phyloP scores from a whole-genome alignment of 2,797 vertebrate species.

The Benthosema pterotum region DNA sequence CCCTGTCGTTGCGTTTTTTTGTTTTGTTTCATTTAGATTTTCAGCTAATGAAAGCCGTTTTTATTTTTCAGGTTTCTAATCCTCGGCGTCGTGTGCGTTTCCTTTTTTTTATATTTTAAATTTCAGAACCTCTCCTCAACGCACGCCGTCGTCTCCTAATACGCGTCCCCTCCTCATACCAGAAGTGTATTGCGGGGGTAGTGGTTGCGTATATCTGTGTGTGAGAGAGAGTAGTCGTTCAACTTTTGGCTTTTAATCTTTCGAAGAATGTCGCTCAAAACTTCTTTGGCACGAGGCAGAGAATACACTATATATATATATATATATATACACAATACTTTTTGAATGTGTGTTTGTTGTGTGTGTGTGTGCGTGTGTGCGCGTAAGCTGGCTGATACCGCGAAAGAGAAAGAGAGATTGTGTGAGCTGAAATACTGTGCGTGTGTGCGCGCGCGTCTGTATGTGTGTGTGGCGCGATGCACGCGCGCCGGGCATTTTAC shows the following conservation, averaged over 20 bases:
- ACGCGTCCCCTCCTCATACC: neutral
- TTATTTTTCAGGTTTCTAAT: constrained; percentile 47
- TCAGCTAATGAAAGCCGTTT: constrained; percentile 67
- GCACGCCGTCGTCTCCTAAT: constrained; percentile 17
- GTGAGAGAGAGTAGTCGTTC: neutral
- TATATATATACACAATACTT: constrained; percentile 25
- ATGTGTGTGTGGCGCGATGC: neutral
- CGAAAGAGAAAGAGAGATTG: too few species aligned
- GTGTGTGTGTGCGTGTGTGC: constrained; percentile 23
- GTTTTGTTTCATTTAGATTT: constrained; percentile 39
- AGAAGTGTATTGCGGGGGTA: neutral
- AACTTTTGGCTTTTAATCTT: constrained; percentile 3
- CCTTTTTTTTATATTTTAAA: too few species aligned
- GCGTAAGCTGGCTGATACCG: constrained; percentile 10
- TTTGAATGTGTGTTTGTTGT: neutral
- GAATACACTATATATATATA: constrained; percentile 10
- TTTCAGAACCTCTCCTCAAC: constrained; percentile 25
- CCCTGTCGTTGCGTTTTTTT: constrained; percentile 43
- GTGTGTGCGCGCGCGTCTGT: neutral
- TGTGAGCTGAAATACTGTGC: neutral
- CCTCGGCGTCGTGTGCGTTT: too few species aligned
- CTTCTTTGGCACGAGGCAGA: constrained; percentile 39
- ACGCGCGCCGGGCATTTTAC: constrained; percentile 62
- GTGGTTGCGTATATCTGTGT: neutral
- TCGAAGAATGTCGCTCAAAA: constrained; percentile 21